Conservation (phyloP, 2,113 vertebrate genomes). For the Gorsachius goisagi region DNA sequence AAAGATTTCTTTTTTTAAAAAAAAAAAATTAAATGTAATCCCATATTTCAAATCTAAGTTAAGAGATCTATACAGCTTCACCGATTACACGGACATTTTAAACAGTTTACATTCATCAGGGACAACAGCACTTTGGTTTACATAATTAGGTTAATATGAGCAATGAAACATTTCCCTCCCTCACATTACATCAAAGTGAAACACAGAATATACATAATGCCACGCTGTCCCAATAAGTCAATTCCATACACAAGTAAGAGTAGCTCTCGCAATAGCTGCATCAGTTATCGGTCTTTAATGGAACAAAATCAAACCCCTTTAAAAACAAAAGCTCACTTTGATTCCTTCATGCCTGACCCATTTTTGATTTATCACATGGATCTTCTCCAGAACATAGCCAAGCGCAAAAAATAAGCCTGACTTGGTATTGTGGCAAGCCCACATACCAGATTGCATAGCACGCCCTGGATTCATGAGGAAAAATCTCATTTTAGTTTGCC, state of each 20-base stretch:
- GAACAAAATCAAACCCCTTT: background rate
- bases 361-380: slow-evolving; percentile 3
- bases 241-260: background rate
- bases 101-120: slow-evolving; percentile 58
- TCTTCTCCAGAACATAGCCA: slow-evolving; percentile 9
- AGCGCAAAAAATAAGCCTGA: background rate
- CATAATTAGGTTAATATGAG: slow-evolving; percentile 41
- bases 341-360: slow-evolving; percentile 27
- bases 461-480: background rate
- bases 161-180: slow-evolving; percentile 35
- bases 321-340: slow-evolving; percentile 14
- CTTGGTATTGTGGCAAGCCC: background rate
- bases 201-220: slow-evolving; percentile 12
- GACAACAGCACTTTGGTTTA: slow-evolving; percentile 62
- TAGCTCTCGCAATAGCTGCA: background rate
- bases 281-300: background rate
- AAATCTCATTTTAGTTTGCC: background rate
- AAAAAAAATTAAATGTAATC: background rate
- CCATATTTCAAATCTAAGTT: slow-evolving; percentile 13
- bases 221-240: background rate
- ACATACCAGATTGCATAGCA: background rate
- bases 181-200: slow-evolving; percentile 36
- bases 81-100: slow-evolving; percentile 21
- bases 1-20: background rate
- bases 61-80: slow-evolving; percentile 39